Conservation (phyloP, 2,888 invertebrate species). For the Tyria jacobaeae region DNA sequence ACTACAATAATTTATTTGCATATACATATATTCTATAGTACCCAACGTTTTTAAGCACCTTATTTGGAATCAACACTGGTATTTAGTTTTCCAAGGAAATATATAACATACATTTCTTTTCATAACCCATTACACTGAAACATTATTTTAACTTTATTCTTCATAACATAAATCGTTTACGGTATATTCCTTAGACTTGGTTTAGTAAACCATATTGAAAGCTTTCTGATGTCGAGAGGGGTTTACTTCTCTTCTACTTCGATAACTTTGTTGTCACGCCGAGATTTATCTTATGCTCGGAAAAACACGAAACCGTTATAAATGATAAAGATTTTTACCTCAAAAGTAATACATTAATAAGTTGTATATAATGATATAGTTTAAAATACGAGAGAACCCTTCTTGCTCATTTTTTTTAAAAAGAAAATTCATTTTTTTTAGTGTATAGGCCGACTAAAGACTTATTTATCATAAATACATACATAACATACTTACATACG, state of each 20-base stretch:
- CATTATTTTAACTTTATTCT: not conserved
- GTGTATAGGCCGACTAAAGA: no score
- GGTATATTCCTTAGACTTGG: not conserved
- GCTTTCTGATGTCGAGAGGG: constrained; percentile 11
- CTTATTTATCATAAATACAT: no score
- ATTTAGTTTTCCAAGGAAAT: not conserved
- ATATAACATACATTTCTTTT: not conserved
- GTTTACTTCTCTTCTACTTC: constrained; percentile 7
- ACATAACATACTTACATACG: no score
- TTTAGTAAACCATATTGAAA: constrained; percentile 19
- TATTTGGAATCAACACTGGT: no score
- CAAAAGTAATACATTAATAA: no score
- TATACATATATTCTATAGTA: no score
- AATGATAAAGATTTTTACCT: no score
- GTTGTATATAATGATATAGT: no score
- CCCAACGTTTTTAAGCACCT: no score
- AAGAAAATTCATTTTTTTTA: no score
- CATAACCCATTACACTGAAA: not conserved
- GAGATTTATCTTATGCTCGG: not conserved
- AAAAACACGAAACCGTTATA: no score
- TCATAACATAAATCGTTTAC: constrained; percentile 1
- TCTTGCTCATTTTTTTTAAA: not conserved
- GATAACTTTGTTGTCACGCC: constrained; percentile 6
- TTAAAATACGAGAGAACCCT: not conserved
- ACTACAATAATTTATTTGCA: no score